Evolutionary conservation across 2,888 invertebrate species (phyloP), one percentile per base, ranked within the genome.

Genomic region (Idaea biselata): DNA sequence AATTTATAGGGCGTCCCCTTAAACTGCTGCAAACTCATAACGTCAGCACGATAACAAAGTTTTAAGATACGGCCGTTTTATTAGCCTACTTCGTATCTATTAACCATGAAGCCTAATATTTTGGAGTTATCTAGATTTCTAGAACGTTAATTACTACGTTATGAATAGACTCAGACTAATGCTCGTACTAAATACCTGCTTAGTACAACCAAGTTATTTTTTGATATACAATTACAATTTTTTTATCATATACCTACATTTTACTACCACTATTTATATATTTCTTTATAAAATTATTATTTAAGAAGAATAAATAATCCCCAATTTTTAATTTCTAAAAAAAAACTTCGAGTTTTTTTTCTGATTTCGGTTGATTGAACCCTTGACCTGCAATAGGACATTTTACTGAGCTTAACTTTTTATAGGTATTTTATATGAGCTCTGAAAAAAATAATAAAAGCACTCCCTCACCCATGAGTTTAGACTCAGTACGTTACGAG

Each of bases 371-470:
- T n/a, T n/a, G n/a, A n/a, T n/a, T n/a, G n/a, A n/a, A n/a, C 25
- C 25, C 25, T 7, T 44, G 14, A 14, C 44, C 44, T 11, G 44
- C 14, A 44, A 14, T 44, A 14, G 11, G 44, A 14, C 11, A 44
- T 44, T 14, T 44, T 44, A 8, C 8, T 44, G 2, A 14, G 14
- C 11, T 44, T 44, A 14, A 44, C 44, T 44, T 11, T 25, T 44
- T 5, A 44, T 44, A 44, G 14, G 44, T 44, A 44, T 44, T 44
- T 14, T 44, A 14, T 44, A 3, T 44, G 44, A 44, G 14, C 44
- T 14, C 16, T 6, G 25, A 61, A 58, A 58, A 61, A 61, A 31
- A 16, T 33, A 31, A 58, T 44, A 14, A 44, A 44, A 44, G 14
- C 44, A 44, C 18, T 18, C 58, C 1, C 59, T 57, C 57, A 60